A percentile compares a stretch with the other conserved stretches of the same genome.
phyloP scores from a whole-genome alignment of 2,888 invertebrate genomes.

The Aethes cnicana region DNA sequence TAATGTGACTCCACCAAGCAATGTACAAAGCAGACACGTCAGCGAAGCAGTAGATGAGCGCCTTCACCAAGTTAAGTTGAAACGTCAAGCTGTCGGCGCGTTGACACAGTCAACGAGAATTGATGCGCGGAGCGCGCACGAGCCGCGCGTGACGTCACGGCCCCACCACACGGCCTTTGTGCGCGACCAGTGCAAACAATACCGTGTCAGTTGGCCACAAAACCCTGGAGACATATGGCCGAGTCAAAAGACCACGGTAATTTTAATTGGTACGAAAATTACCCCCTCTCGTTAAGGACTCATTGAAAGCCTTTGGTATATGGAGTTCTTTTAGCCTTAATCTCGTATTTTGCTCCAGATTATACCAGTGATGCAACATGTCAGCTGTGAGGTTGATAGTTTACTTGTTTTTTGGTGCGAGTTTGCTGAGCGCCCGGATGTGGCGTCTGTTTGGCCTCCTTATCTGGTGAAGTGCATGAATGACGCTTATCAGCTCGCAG shows the following conservation, averaged over 20 bases:
- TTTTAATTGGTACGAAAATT: constrained; percentile 45
- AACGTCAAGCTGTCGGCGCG: background rate
- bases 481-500: constrained; percentile 64
- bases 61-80: background rate
- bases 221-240: constrained; percentile 41
- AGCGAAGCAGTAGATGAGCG: too few relatives aligned
- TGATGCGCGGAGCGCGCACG: constrained; percentile 4
- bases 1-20: too few relatives aligned
- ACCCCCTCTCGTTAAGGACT: constrained; percentile 42
- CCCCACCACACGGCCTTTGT: constrained; percentile 38
- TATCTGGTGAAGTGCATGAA: constrained; percentile 63
- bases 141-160: constrained; percentile 1
- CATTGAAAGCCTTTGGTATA: background rate
- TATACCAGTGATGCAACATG: constrained; percentile 46
- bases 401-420: constrained; percentile 45
- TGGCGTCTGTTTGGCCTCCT: constrained; percentile 59
- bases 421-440: constrained; percentile 70
- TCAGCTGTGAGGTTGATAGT: constrained; percentile 44
- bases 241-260: constrained; percentile 39
- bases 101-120: constrained; percentile 2
- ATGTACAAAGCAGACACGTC: too few relatives aligned
- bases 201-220: constrained; percentile 48
- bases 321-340: background rate
- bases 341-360: background rate
- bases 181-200: constrained; percentile 43